phyloP scores from a whole-genome alignment of 2,888 invertebrate genomes.

The Acronicta aceris region DNA sequence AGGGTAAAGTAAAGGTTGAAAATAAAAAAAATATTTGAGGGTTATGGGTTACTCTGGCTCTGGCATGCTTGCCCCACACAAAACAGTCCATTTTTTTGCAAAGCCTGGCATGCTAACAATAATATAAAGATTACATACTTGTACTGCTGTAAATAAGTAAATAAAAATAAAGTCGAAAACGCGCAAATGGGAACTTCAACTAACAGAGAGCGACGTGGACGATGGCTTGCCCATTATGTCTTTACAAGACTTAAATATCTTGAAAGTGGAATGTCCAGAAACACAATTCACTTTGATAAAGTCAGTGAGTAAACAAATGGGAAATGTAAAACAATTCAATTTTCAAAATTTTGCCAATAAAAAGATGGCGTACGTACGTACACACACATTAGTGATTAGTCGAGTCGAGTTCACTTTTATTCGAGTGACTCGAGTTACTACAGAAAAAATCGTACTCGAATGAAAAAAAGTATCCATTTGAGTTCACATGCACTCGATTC shows the following conservation, averaged over 20 bases:
- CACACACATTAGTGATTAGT: not conserved
- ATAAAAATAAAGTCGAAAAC: conserved; percentile 32
- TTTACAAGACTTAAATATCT: conserved; percentile 6
- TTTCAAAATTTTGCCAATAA: conserved; percentile 37
- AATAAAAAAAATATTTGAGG: conserved; percentile 1
- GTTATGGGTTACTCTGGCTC: not conserved
- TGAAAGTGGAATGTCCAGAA: not conserved
- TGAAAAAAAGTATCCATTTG: too few relatives aligned
- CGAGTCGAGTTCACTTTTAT: too few relatives aligned
- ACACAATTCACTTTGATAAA: conserved; percentile 9
- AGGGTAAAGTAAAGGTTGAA: too few relatives aligned
- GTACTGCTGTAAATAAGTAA: conserved; percentile 46
- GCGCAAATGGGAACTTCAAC: conserved; percentile 56
- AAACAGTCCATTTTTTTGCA: conserved; percentile 30
- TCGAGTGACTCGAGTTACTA: too few relatives aligned
- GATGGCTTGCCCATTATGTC: conserved; percentile 72
- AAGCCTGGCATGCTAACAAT: conserved; percentile 51
- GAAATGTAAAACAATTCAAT: conserved; percentile 35
- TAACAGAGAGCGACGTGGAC: conserved; percentile 66
- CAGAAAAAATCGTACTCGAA: too few relatives aligned
- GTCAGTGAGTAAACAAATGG: conserved; percentile 13
- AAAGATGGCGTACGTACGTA: conserved; percentile 6
- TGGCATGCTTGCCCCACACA: conserved; percentile 14
- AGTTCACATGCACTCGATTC: too few relatives aligned
- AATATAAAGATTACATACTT: conserved; percentile 57